Base-by-base conservation (phyloP, 2,888 invertebrate genomes). In the Chymomyza amoena region DNA sequence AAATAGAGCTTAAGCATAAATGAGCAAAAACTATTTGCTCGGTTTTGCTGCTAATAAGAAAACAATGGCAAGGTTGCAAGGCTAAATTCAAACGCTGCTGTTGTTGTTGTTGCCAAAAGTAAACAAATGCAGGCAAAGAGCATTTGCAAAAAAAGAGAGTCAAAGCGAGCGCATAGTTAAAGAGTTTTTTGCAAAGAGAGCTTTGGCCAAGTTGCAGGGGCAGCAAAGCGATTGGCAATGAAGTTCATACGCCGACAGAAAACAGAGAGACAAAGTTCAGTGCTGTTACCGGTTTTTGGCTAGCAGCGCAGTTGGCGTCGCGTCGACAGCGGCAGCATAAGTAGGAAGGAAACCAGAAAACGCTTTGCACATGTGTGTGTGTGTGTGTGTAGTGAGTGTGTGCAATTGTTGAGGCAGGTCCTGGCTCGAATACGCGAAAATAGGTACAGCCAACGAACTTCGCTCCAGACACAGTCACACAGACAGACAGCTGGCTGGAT, bases 391-490 rank as follows among this genome's bases (percentile, higher is more conserved):
- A n/a, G n/a, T 78, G 63, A 67, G 68, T 70, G 60, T 76, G 69
- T 78, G 79, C 4, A 86, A 73, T 83, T 90, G 88, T 90, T 90
- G 90, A 90, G 90, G 90, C 89, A 90, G 90, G 90, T 90, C 90
- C 90, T 90, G 90, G 84, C 85, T 78, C 78, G 78, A 87, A 80
- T 76, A 75, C 78, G 77, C 78, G 78, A 88, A 88, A 88, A 89
- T 90, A 90, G 90, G 90, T 90, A 90, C 90, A 90, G 90, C 90
- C 90, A 90, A 90, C 90, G 90, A 90, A 90, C 90, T 88, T 84
- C 72, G 76, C 83, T 72, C 87, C 87, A 85, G 87, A 84, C 83
- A 70, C 66, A 79, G 67, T 45, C 36, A 13, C 51, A 62, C 18
- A 57, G 57, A 57, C 18, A 15, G 57, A 57, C 57, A 25, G 25